A percentile compares a stretch with the other conserved stretches of the same genome.
phyloP scores from a whole-genome alignment of 2,797 vertebrate species.

The Hylomyscus alleni region DNA sequence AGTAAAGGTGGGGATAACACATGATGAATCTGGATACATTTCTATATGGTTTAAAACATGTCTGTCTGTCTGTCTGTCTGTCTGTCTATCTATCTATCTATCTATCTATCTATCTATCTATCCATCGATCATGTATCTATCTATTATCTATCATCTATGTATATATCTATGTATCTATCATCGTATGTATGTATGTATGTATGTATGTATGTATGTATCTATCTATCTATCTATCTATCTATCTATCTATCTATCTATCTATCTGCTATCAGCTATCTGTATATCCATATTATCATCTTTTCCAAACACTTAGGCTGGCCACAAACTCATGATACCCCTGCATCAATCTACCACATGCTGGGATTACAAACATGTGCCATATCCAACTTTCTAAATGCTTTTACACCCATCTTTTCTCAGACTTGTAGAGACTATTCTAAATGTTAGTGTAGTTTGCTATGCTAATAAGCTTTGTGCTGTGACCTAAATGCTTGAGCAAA shows the following conservation, averaged over 20 bases:
- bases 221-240: neutral
- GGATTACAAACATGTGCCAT: too few relatives aligned
- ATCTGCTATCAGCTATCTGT: neutral
- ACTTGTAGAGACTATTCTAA: neutral
- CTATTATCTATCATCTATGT: neutral
- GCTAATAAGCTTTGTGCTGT: neutral
- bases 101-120: neutral
- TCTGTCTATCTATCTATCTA: neutral
- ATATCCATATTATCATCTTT: neutral
- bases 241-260: neutral
- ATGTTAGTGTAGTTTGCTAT: neutral
- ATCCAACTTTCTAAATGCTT: neutral
- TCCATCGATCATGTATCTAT: neutral
- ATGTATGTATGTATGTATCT: neutral
- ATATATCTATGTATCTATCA: neutral
- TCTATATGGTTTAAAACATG: neutral
- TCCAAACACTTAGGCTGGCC: neutral
- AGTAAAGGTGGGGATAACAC: neutral
- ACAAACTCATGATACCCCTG: neutral
- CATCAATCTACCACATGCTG: too few relatives aligned
- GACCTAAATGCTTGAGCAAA: neutral
- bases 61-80: neutral
- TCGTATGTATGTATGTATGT: neutral
- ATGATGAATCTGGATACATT: neutral
- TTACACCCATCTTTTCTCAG: neutral